phyloP scores from a whole-genome alignment of 2,113 vertebrate genomes.

The Corythornis madagascariensis region DNA sequence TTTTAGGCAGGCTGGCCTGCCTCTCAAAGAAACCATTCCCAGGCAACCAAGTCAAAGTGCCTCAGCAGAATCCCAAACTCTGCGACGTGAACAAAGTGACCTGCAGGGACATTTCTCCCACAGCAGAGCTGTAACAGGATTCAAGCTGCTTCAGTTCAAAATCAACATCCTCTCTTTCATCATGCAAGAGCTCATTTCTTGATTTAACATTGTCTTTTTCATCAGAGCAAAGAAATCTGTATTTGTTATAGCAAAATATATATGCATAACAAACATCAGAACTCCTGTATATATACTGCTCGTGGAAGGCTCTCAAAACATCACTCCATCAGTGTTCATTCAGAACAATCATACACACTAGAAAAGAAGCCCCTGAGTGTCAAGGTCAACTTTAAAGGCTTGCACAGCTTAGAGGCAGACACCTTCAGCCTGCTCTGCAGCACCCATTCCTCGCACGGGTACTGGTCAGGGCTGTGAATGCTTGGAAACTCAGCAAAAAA shows the following conservation, averaged over 20 bases:
- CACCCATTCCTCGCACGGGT: neutral
- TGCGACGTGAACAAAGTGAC: rapidly evolving
- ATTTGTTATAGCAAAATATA: neutral
- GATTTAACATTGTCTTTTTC: neutral
- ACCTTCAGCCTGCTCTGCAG: neutral
- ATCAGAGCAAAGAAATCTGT: neutral
- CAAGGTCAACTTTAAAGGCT: neutral
- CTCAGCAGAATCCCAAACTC: neutral
- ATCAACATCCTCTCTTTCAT: neutral
- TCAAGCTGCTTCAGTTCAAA: neutral
- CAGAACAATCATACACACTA: neutral
- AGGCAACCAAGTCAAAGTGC: neutral
- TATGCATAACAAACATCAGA: neutral
- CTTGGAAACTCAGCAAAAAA: neutral
- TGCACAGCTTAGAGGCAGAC: neutral
- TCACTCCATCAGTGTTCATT: neutral
- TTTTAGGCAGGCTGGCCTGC: neutral
- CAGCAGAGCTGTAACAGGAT: neutral
- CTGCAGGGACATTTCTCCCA: neutral
- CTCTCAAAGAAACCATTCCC: neutral
- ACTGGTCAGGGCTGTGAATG: neutral
- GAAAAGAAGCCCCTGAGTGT: neutral
- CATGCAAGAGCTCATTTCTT: neutral
- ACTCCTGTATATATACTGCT: neutral
- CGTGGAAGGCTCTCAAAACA: neutral